Evolutionary conservation across 2,113 vertebrate genomes (phyloP).

Genomic region (Eubucco bourcierii): DNA sequence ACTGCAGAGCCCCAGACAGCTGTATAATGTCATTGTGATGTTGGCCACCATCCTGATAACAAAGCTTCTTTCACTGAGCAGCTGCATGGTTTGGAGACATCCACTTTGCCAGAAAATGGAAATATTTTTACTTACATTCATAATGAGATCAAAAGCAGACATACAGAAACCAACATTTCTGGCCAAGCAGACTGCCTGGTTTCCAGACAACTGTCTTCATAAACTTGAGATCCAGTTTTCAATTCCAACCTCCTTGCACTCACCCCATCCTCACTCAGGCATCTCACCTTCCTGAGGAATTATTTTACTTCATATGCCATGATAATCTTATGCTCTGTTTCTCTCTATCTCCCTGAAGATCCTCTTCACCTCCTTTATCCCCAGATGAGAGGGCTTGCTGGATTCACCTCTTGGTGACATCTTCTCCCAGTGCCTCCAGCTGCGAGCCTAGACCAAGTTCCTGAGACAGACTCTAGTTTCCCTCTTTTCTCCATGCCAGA

Average conservation of each 20-base stretch:
- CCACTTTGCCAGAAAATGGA: conserved; percentile 47
- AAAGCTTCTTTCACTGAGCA: conserved; percentile 32
- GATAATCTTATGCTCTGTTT: neutral
- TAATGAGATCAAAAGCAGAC: conserved; percentile 54
- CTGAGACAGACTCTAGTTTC: neutral
- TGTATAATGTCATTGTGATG: conserved; percentile 37
- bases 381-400: neutral
- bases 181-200: neutral
- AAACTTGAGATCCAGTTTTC: neutral
- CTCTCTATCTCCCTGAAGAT: neutral
- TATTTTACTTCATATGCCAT: neutral
- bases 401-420: neutral
- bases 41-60: conserved; percentile 44
- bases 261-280: neutral
- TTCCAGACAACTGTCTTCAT: conserved; percentile 43
- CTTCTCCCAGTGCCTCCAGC: neutral
- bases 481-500: neutral
- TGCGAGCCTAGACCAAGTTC: neutral
- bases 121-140: conserved; percentile 46
- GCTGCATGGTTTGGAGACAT: conserved; percentile 46
- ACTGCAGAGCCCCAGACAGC: neutral
- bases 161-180: conserved; percentile 3
- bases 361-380: neutral
- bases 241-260: neutral
- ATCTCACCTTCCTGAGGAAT: neutral